Base-by-base conservation (phyloP, 2,888 invertebrate species). In the Toxonevra muliebris region DNA sequence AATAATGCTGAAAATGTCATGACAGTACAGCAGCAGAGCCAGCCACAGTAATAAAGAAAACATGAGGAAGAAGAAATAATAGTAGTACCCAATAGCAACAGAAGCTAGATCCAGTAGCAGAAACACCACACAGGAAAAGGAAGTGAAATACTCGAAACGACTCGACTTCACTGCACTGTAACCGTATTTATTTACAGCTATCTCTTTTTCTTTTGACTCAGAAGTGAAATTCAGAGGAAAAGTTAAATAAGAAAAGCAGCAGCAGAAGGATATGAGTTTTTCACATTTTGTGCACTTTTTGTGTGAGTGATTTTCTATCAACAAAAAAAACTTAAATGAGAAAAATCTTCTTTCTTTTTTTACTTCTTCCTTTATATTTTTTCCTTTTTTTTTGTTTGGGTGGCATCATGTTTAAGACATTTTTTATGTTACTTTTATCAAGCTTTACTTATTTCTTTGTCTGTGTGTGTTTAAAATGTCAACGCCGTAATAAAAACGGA, bases 1-100 rank as follows among this genome's bases (percentile, higher is more conserved):
- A 67, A 62, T 68, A 65, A 65, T 52, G 45, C 65, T 45, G 54
- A 66, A 64, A 59, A 64, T 68, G 63, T 60, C 65, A 68, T 20
- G 42, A 57, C n/a, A 64, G 30, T 61, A 43, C 13, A n/a, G 19
- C 63, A 60, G 53, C 63, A 17, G 48, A 57, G 41, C 40, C 15
- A 30, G 19, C 50, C 40, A n/a, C 48, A 30, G 61, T 30, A 19
- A 41, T 30, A 19, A 41, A 12, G 48, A n/a, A 61, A 43, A 58
- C 12, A n/a, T 50, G 52, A 57, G 50, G 41, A 55, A 19, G 60
- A 59, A 41, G 48, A 30, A 42, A 42, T n/a, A 52, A 43, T 20
- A 58, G 50, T 3, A 41, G 15, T 19, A 58, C 52, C 52, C 58
- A 54, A 20, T 42, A 48, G 65, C 54, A 66, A 20, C 41, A 60